Percentiles rank a stretch among this genome's conserved stretches.
Evolutionary conservation across 2,797 vertebrate species (phyloP).

Genomic region (Rhabdophis nuchalis): DNA sequence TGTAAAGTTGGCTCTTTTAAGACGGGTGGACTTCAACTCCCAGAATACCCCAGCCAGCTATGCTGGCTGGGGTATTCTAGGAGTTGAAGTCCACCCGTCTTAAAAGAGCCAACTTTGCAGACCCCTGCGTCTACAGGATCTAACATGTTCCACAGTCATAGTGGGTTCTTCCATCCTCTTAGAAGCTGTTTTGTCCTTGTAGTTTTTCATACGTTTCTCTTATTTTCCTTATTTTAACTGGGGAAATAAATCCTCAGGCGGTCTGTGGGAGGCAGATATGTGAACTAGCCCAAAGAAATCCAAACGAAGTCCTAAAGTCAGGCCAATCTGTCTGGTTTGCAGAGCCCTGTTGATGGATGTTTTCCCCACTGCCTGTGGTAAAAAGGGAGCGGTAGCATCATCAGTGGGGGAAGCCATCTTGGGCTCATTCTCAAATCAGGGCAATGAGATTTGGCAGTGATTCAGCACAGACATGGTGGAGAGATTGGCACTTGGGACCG

Average conservation of each 20-base stretch:
- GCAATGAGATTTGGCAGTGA: neutral
- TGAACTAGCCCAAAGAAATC: no score
- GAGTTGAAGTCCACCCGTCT: no score
- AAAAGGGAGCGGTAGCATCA: neutral
- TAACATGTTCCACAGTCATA: neutral
- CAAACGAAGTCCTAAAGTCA: neutral
- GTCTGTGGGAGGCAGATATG: neutral
- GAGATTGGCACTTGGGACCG: neutral
- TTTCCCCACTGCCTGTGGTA: neutral
- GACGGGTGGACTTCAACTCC: no score
- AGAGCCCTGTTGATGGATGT: neutral
- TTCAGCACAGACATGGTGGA: neutral
- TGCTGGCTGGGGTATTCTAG: no score
- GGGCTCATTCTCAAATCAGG: neutral
- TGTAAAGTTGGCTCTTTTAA: no score
- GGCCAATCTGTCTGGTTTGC: neutral
- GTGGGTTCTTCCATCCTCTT: neutral
- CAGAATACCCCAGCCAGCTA: no score
- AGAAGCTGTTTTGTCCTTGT: neutral
- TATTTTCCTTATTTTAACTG: neutral
- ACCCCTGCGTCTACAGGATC: no score
- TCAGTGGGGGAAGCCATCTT: neutral
- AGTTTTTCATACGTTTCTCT: neutral
- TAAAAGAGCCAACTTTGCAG: no score
- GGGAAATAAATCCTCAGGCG: neutral